Evolutionary conservation across 2,888 invertebrate species (phyloP), one percentile per base, ranked within the genome.

Genomic region (Adelognathus sp.): DNA sequence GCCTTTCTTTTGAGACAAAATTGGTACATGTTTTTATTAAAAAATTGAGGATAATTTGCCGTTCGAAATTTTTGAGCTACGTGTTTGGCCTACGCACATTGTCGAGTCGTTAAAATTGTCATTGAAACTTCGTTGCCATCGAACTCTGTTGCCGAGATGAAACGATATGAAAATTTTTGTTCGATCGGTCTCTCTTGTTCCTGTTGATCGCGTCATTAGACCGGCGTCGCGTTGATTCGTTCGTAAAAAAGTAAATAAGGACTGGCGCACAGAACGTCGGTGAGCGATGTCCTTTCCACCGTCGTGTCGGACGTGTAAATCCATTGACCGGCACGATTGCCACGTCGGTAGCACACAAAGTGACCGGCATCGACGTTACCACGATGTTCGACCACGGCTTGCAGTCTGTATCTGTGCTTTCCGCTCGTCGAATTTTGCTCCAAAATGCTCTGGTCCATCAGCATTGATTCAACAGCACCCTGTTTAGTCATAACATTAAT

Each of bases 231-330:
- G 75, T 83, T 88, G 78, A 91, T 89, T 56, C 93, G 92, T 90
- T 98, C 98, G 92, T 99, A 99, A 93, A 98, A 98, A 79, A 99
- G 93, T 94, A 99, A 95, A 92, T 98, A 99, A 14, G 98, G 98
- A 71, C 96, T 95, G 85, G 96, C 95, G 83, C 95, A 94, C 16
- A 98, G 93, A 66, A 98, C 98, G 89, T 97, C 96, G 60, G 95
- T 94, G 56, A 97, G 93, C 0, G 95, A 93, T 31, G 96, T 96
- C 91, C 95, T 96, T 83, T 96, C 95, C 7, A 98, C 97, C 80
- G 95, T 93, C 2, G 96, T 95, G 92, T 90, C 92, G 84, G 93
- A 91, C 85, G 92, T 85, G 71, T 83, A 93, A 89, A 94, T 89
- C 88, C 93, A 93, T 80, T 93, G 92, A 83, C 93, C 93, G 83